Evolutionary conservation across 2,797 vertebrate genomes (phyloP), one percentile per base, ranked within the genome.

Genomic region (Trachurus trachurus): DNA sequence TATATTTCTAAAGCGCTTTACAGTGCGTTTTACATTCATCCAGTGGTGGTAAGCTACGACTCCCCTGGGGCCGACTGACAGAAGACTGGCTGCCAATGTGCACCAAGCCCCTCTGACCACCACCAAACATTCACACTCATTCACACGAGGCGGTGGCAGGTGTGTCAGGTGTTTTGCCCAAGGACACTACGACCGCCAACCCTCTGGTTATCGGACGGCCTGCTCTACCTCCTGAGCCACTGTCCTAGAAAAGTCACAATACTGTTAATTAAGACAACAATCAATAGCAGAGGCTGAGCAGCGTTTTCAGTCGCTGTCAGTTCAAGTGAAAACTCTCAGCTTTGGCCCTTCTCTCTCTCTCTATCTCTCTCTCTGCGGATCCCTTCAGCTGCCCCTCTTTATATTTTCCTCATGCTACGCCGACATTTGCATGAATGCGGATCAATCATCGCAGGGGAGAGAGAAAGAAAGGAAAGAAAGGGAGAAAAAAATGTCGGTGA

Each of bases 351-450:
- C n/a, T n/a, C n/a, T n/a, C n/a, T n/a, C n/a, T n/a, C n/a, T 26
- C 26, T 26, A 26, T 26, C 26, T 26, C 72, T 60, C 58, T 34
- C 72, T 60, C 58, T 15, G 40, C 42, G 17, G 80, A 29, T 70
- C 74, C 74, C 61, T 53, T 73, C 71, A 60, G 53, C 68, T 53
- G 67, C 61, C 73, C 78, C 50, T 75, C 64, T 84, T 89, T 79
- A 71, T 69, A 79, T 77, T 86, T 89, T 15, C 19, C 64, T 84
- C 79, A 82, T 76, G 76, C 67, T 59, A 59, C 42, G 12, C 79
- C 37, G 63, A 42, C 81, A 85, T 92, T 89, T 87, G 79, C 84
- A 17, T 74, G 72, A 85, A 57, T 54, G 13, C 34, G 76, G 81
- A 87, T 90, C 79, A 87, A 80, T 89, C 88, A 81, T 78, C 11